Base-by-base conservation (phyloP, 1,140 invertebrate genomes). In the Elymnias hypermnestra region DNA sequence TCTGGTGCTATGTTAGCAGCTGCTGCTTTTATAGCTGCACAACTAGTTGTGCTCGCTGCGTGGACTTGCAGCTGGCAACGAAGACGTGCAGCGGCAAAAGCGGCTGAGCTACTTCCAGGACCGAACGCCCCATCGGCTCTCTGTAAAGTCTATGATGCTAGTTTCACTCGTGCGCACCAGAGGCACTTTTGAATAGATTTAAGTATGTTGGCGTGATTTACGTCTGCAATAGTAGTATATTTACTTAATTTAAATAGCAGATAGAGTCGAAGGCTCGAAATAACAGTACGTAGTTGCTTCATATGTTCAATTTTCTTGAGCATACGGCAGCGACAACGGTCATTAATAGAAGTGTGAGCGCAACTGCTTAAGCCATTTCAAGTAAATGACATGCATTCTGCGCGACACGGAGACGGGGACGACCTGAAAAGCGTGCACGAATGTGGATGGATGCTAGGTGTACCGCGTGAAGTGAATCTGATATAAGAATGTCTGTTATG, bases 21-120 rank as follows among this genome's bases (percentile, higher is more conserved):
- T n/a, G 91, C 93, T 1, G 89, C 94, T 21, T 95, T 96, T 86
- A 84, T 96, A 47, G 89, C 94, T 6, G 93, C 92, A 1, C 94
- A 96, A 83, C 89, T 95, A 65, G 91, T 93, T 44, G 90, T 95
- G 26, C 91, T 95, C 40, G 91, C 93, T 8, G 93, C 91, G 23
- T 95, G 94, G 94, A 92, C 93, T 39, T 93, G 93, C 71, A 91
- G 93, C 72, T 95, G 93, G 91, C 93, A 94, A 66, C 89, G 93
- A 49, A 89, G 92, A 57, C 89, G 92, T 39, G 89, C 90, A 46
- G 88, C 89, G 35, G 87, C 88, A 61, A 90, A 87, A 53, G 83
- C 78, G 4, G 81, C 81, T 3, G 79, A 86, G 35, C 65, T 87
- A 6, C 72, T 86, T 53, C 82, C 84, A 31, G 84, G 75, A 50